A percentile compares a stretch with the other conserved stretches of the same genome.
Conservation (phyloP, 2,797 vertebrate species). For the Siniperca obscura region DNA sequence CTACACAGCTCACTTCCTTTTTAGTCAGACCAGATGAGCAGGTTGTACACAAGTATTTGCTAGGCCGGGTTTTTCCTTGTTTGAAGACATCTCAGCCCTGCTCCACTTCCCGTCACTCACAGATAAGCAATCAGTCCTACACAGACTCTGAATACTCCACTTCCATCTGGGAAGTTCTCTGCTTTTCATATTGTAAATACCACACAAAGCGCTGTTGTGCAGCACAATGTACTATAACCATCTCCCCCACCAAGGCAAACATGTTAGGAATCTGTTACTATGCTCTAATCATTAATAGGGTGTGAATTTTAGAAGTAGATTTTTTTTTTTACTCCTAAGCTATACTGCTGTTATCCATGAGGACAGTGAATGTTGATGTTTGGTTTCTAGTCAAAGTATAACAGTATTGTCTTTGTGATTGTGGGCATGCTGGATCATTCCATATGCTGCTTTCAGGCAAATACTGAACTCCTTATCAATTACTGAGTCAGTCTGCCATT, state of each 20-base stretch:
- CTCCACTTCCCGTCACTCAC: conserved; percentile 36
- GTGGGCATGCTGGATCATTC: neutral
- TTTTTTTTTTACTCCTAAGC: neutral
- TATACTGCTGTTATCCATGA: neutral
- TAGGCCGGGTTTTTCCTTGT: conserved; percentile 20
- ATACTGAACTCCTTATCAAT: conserved; percentile 27
- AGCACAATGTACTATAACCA: conserved; percentile 25
- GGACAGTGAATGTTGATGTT: neutral
- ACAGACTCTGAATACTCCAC: conserved; percentile 14
- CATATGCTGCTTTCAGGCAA: neutral
- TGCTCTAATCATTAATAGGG: conserved; percentile 82
- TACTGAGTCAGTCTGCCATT: conserved; percentile 15
- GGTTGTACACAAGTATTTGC: conserved; percentile 57
- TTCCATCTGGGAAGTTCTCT: conserved; percentile 32
- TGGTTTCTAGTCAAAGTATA: conserved; percentile 6
- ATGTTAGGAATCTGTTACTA: conserved; percentile 78
- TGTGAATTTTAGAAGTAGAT: neutral
- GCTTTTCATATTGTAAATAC: conserved; percentile 50
- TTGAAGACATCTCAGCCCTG: conserved; percentile 52
- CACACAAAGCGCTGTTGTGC: conserved; percentile 36
- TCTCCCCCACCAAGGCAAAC: conserved; percentile 61
- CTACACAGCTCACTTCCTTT: conserved; percentile 42
- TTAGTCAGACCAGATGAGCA: conserved; percentile 76
- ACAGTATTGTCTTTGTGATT: neutral
- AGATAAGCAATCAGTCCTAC: conserved; percentile 5